Percentiles rank a stretch among this genome's conserved stretches.
These are phyloP conservation scores for Lerema accius DNA, from an alignment of 1,140 invertebrate genomes.

Conservation along the genomic window DNA sequence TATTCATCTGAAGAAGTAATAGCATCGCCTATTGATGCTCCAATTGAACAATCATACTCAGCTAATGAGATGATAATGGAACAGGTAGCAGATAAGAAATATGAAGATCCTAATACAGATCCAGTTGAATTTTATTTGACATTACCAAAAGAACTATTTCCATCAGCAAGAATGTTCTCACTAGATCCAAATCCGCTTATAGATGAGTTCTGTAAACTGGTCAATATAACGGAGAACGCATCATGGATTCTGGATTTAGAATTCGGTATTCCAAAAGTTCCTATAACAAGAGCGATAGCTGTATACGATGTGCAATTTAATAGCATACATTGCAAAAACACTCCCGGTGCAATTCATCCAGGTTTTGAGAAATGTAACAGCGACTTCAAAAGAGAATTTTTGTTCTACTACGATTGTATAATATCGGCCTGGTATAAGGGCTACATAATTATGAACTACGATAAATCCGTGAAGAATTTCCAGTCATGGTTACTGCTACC, in stretches of 20 bases:
- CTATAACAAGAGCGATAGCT: constrained; percentile 48
- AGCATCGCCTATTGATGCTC: not conserved
- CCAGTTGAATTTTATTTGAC: constrained; percentile 55
- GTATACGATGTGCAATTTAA: constrained; percentile 60
- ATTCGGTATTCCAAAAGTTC: constrained; percentile 54
- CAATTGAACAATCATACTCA: constrained; percentile 9
- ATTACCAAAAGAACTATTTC: constrained; percentile 60
- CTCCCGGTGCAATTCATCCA: constrained; percentile 55
- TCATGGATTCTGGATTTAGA: constrained; percentile 67
- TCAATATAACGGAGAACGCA: constrained; percentile 44
- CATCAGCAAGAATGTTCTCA: constrained; percentile 43
- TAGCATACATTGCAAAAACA: constrained; percentile 59
- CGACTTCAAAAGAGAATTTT: constrained; percentile 49
- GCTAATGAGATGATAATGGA: constrained; percentile 4
- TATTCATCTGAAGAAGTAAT: constrained; percentile 17
- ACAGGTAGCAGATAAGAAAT: constrained; percentile 5
- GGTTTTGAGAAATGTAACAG: constrained; percentile 56
- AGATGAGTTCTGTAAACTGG: constrained; percentile 64
- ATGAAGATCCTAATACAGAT: constrained; percentile 29
- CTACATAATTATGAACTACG: constrained; percentile 47
- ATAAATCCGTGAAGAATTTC: constrained; percentile 62
- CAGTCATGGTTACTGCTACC: constrained; percentile 56
- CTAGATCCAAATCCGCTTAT: constrained; percentile 66
- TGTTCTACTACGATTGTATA: constrained; percentile 61
- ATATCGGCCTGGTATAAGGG: constrained; percentile 61